A percentile compares a stretch with the other conserved stretches of the same genome.
phyloP scores from a whole-genome alignment of 2,797 vertebrate species.

The Masticophis lateralis region DNA sequence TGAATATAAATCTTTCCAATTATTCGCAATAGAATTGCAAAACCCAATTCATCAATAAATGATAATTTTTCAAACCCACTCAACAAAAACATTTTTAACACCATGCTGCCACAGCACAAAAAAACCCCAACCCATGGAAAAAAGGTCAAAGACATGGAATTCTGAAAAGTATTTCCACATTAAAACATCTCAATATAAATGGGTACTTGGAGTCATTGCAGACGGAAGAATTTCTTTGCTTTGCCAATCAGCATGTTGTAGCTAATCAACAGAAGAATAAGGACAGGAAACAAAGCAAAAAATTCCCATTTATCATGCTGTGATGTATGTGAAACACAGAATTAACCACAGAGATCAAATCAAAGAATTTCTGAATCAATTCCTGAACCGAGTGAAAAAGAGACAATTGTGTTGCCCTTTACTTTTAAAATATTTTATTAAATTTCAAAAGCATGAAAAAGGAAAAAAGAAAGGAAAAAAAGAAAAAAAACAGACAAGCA shows the following conservation, averaged over 20 bases:
- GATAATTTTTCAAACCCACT: background rate
- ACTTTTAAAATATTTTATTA: background rate
- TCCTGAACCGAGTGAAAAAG: background rate
- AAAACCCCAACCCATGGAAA: background rate
- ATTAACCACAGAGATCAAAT: background rate
- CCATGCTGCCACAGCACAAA: background rate
- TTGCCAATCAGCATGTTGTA: background rate
- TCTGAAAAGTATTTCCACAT: background rate
- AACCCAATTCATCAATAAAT: background rate
- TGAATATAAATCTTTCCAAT: background rate
- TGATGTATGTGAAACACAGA: background rate
- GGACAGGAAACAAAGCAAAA: background rate
- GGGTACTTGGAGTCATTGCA: background rate
- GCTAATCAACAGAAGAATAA: background rate
- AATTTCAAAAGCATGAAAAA: background rate
- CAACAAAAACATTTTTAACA: constrained; percentile 10
- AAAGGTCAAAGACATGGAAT: background rate
- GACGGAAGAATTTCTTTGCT: background rate
- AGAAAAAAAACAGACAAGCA: background rate
- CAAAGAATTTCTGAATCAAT: background rate
- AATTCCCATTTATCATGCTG: background rate
- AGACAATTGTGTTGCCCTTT: background rate
- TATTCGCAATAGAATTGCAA: background rate
- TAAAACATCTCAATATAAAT: background rate
- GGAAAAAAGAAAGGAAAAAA: background rate